Evolutionary conservation across 2,888 invertebrate genomes (phyloP), one percentile per base, ranked within the genome.

Genomic region (Isotomurus palustris): DNA sequence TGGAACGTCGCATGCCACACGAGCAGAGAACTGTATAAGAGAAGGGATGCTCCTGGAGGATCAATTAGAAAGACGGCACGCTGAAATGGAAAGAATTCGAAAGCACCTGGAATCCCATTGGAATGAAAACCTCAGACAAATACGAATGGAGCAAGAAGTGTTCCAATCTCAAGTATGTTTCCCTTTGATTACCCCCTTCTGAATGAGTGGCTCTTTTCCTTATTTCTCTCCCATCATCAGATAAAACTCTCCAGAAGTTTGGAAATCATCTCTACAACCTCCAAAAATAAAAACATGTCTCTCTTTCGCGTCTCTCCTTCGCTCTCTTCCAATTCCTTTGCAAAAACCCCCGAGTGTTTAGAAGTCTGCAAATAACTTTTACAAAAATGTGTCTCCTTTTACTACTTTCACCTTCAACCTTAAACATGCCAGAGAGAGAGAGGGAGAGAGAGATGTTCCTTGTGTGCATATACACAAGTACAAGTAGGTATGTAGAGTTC

Each of bases 81-180:
- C 79, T 36, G 83, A 84, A 71, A 73, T 84, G 61, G 83, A 83
- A 58, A 76, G 82, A 45, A 77, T 83, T 71, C 77, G 81, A 53
- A 76, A 78, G 5, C 77, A 81, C 4, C 84, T 84, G 68, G 83
- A 83, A 63, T 76, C 82, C 45, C 78, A 84, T 2, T 86, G 86
- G 86, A 85, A 86, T 72, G 85, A 86, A 71, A 84, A 85, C 70
- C 74, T 86, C 25, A 84, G 85, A 74, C 77, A 84, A 60, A 80
- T 87, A 60, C 80, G 84, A 47, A 79, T 84, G 6, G 86, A 87
- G 73, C 86, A 86, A 73, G 84, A 85, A 71, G 79, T 84, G 36
- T 83, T 82, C 69, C 79, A 80, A 69, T 77, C 80, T 29, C 80
- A 80, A 77, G 80, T 79, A 67, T 52, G 58, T 40, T 1, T n/a